These are phyloP conservation scores for Lutjanus campechanus DNA, from an alignment of 2,797 vertebrate species.

Conservation along the genomic window DNA sequence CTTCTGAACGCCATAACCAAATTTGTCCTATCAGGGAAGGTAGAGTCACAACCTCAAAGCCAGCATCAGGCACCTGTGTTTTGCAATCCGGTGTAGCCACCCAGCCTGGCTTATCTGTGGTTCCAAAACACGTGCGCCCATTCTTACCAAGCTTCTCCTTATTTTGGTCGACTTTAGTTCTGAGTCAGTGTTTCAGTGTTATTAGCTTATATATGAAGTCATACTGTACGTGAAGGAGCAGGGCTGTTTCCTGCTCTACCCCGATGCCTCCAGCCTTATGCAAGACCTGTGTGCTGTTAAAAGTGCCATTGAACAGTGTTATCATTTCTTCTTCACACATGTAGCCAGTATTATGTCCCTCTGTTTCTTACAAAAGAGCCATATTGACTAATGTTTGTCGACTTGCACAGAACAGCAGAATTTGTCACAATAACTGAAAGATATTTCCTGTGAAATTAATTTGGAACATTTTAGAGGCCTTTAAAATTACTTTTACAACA, in stretches of 20 bases:
- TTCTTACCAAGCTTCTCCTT: conserved; percentile 64
- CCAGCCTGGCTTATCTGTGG: conserved; percentile 23
- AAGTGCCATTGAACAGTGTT: conserved; percentile 88
- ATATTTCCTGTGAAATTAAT: conserved; percentile 13
- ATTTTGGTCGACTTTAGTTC: conserved; percentile 58
- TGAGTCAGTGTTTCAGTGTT: conserved; percentile 69
- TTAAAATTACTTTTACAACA: conserved; percentile 9
- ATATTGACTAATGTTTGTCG: conserved; percentile 79
- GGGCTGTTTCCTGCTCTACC: conserved; percentile 69
- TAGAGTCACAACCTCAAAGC: conserved; percentile 79
- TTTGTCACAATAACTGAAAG: conserved; percentile 29
- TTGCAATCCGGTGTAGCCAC: conserved; percentile 13
- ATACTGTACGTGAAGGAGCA: conserved; percentile 69
- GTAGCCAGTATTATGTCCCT: conserved; percentile 76
- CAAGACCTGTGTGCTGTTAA: conserved; percentile 89
- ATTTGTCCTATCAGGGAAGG: conserved; percentile 84
- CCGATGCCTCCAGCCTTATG: conserved; percentile 88
- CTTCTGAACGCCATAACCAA: conserved; percentile 78
- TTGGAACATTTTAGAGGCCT: not conserved
- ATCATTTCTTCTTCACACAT: conserved; percentile 69
- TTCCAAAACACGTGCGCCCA: conserved; percentile 39
- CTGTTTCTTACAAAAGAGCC: conserved; percentile 59
- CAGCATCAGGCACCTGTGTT: conserved; percentile 73
- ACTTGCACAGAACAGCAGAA: conserved; percentile 69
- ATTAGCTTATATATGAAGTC: conserved; percentile 65